Base-by-base conservation (phyloP, 2,797 vertebrate genomes). In the Carapus acus region DNA sequence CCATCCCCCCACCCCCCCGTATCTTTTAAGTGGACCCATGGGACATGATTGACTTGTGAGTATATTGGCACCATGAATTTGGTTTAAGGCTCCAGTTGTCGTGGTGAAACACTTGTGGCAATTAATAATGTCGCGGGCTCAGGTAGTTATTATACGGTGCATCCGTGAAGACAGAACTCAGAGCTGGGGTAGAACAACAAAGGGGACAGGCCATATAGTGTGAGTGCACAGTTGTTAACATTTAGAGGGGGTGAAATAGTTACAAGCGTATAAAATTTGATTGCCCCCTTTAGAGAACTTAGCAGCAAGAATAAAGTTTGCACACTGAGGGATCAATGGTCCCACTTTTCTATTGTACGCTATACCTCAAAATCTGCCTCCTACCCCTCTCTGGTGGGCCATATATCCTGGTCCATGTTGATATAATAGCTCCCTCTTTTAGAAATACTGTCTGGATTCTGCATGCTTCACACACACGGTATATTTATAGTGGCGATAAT, bases 231-330 rank as follows among this genome's bases (percentile, higher is more conserved):
- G 82, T 82, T 87, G 85, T 87, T 86, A 89, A 88, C 82, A 84
- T 86, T 84, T 83, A 88, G 70, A 83, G 75, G 64, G 74, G 82
- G 71, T 85, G 78, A 85, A 85, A 82, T 78, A 80, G 84, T 87
- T 87, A 87, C 70, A 76, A 86, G 82, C 73, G 24, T 79, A 82
- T 89, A 87, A 89, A 87, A 87, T 81, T 84, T 84, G 77, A 87
- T 84, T 70, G 79, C 70, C 76, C 83, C 83, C 86, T 77, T 86
- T 56, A 79, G 84, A 86, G 79, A 80, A 84, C 78, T 84, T 83
- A 83, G 80, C 77, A 72, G 83, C 74, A 68, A 76, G 78, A 78
- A 69, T 85, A 81, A 87, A 87, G 84, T 86, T 88, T 82, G 71
- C 74, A 74, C 77, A 69, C 65, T 21, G 44, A 31, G 62, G 71